Base-by-base conservation (phyloP, 53 echinoderm and acorn worm species). In the Mesocentrotus franciscanus region DNA sequence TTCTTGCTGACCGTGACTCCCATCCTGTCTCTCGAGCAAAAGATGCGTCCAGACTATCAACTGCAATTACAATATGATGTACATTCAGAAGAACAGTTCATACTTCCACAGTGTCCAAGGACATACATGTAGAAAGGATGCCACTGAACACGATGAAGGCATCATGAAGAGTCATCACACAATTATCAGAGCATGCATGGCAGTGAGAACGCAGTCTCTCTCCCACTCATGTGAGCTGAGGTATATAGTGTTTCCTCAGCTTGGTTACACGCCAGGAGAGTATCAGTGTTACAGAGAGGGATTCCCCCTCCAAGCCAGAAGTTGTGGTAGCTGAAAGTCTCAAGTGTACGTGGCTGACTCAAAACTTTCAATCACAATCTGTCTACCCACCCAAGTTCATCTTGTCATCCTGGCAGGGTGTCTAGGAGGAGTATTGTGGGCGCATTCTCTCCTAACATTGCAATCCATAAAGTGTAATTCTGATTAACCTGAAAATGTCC, bases 191-290 rank as follows among this genome's bases (percentile, higher is more conserved):
- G 71, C 71, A 71, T 74, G 74, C 32, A 32, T 10, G 32, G 74
- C 74, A 74, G 32, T 74, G 74, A 74, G 74, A 14, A 74, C 74
- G 18, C 24, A 15, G 26, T 27, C 62, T 90, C 62, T 61, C 90
- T 90, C 90, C 61, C 90, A 74, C 32, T 39, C 74, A 74, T 74
- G 74, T 74, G 74, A 12, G 34, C 34, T 33, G 78, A 27, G 78
- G 84, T 74, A 74, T 74, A 74, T 74, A 74, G 74, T 84, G 49
- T 84, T 42, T 42, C 84, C 36, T 20, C 55, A 84, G 84, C 84
- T 84, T 42, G 84, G 84, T 84, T 84, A 84, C 84, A 84, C 9
- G 84, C 84, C 84, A 84, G 33, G 84, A 84, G 36, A 84, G 84
- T 84, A 49, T 84, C 84, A 84, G 9, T 18, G 18, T 49, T 36